Evolutionary conservation across 2,113 vertebrate species (phyloP).

Genomic region (Corythaixoides concolor): DNA sequence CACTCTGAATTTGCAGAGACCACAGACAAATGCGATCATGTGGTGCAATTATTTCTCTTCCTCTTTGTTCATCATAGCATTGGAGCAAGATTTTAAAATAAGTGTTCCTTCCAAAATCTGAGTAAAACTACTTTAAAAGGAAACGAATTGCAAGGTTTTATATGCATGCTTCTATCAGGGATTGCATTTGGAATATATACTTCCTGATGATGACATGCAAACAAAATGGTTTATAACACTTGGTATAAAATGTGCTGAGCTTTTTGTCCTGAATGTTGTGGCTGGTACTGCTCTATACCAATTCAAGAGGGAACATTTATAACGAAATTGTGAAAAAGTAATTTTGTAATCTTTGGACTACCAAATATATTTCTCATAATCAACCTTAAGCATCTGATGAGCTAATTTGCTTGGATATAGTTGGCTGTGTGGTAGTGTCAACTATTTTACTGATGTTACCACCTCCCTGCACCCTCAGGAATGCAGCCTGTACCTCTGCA

Average conservation of each 20-base stretch:
- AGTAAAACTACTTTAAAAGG: background rate
- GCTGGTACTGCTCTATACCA: background rate
- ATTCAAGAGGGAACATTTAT: background rate
- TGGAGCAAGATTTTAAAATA: background rate
- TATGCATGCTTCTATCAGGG: background rate
- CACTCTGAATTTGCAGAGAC: background rate
- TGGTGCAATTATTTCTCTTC: background rate
- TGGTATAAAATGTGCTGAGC: background rate
- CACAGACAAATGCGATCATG: background rate
- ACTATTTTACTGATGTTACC: background rate
- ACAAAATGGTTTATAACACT: background rate
- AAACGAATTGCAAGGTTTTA: background rate
- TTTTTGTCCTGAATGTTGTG: background rate
- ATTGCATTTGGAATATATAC: background rate
- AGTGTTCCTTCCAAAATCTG: background rate
- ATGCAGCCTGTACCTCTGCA: rapidly evolving
- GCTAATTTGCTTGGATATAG: background rate
- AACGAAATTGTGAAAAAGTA: background rate
- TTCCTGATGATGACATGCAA: background rate
- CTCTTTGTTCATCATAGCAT: background rate
- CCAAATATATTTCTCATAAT: background rate
- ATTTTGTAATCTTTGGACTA: background rate
- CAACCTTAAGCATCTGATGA: background rate
- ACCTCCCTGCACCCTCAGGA: background rate
- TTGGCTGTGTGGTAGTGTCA: background rate